Evolutionary conservation across 2,797 vertebrate species (phyloP).

Genomic region (Spizella passerina): DNA sequence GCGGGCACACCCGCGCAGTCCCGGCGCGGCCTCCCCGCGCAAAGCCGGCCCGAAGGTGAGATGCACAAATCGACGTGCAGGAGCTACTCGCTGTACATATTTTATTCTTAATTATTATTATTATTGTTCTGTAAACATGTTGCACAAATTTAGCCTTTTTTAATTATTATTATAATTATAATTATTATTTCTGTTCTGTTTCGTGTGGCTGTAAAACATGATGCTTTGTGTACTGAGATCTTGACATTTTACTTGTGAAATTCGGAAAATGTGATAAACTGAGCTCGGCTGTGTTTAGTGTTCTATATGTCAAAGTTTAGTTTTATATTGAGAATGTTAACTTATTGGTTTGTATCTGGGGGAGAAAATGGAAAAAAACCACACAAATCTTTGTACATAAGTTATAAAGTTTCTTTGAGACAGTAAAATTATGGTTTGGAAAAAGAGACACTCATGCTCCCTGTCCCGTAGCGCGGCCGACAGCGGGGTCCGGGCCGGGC

Average conservation of each 20-base stretch:
- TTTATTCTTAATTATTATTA: constrained; percentile 63
- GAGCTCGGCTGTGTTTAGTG: constrained; percentile 88
- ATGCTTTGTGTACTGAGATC: constrained; percentile 91
- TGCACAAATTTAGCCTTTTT: constrained; percentile 78
- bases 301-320: constrained; percentile 94
- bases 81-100: constrained; percentile 76
- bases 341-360: constrained; percentile 93
- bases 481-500: not conserved
- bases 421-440: constrained; percentile 96
- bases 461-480: not conserved
- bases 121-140: constrained; percentile 80
- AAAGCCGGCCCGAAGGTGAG: constrained; percentile 36
- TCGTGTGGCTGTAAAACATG: constrained; percentile 87
- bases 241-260: constrained; percentile 84
- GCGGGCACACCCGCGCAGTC: constrained; percentile 38
- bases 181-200: constrained; percentile 69
- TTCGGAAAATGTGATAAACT: constrained; percentile 86
- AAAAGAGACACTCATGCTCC: constrained; percentile 67
- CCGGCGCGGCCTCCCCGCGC: constrained; percentile 37
- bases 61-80: constrained; percentile 62
- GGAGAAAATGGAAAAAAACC: constrained; percentile 5
- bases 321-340: constrained; percentile 98
- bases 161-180: not conserved
- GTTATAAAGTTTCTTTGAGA: constrained; percentile 92
- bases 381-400: constrained; percentile 87